Evolutionary conservation across 2,888 invertebrate species (phyloP), one percentile per base, ranked within the genome.

Genomic region (Griposia aprilina): DNA sequence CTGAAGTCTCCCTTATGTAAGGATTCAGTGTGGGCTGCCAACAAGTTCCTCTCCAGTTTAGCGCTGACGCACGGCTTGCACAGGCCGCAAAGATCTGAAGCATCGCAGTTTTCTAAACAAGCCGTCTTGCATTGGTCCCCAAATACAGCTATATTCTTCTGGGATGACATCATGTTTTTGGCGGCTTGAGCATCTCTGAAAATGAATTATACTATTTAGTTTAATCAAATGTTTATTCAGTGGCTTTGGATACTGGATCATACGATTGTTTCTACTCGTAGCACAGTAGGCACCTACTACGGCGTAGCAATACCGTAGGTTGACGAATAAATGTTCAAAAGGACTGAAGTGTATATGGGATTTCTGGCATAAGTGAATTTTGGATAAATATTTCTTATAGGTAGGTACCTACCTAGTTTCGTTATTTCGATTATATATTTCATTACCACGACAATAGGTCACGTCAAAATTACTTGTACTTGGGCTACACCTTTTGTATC

Each of bases 121-220:
- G 77, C 70, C 0, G 91, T 91, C 68, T 90, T 92, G 92, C 99
- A 99, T 79, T 97, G 94, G 59, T 97, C 97, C 0, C 98, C 97
- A 91, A 97, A 97, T 0, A 98, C 98, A 0, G 98, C 98, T 62
- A 99, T 96, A 93, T 99, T 99, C 93, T 98, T 98, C 77, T 98
- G 97, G 0, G 98, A 97, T 0, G 98, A 98, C 85, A 98, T 94
- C 97, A 98, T 98, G 83, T 97, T 96, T 77, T 95, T 94, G 8
- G 97, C 96, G 15, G 91, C 90, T 74, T 95, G 94, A 30, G 93
- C 90, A 1, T 95, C 93, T 67, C 97, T 97, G 90, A 73, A 93
- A 82, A 4, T 69, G 11, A 59, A 11, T 36, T 59, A n/a, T 41
- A 36, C n/a, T n/a, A 17, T n/a, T 68, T 69, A 68, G 11, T 36